phyloP scores from a whole-genome alignment of 2,113 vertebrate genomes.

The Grammomys surdaster region DNA sequence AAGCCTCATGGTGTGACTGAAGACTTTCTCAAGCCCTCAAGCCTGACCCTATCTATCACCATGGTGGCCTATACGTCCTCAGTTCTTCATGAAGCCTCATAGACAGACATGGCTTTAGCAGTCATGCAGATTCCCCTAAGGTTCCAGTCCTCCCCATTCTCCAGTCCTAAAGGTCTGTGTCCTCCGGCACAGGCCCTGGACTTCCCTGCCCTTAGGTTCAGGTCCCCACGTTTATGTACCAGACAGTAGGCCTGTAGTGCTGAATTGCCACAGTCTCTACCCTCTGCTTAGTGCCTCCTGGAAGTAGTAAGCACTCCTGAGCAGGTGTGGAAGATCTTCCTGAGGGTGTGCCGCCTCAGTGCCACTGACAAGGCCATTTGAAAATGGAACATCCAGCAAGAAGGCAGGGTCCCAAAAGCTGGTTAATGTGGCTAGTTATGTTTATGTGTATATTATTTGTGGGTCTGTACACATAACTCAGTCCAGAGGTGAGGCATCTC shows the following conservation, averaged over 20 bases:
- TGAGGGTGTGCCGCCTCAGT: neutral
- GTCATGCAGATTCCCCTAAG: accelerated
- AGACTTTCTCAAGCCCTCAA: neutral
- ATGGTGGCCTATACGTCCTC: neutral
- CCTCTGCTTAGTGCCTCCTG: neutral
- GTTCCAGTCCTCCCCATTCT: too few relatives aligned
- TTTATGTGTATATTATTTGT: neutral
- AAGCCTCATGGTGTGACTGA: neutral
- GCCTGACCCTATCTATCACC: neutral
- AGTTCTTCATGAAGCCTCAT: neutral
- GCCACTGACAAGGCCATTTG: too few relatives aligned
- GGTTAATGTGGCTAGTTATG: neutral
- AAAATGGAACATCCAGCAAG: neutral
- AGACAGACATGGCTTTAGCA: neutral
- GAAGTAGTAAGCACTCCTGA: too few relatives aligned
- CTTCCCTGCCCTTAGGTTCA: neutral
- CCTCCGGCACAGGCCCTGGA: neutral
- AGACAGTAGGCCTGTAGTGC: too few relatives aligned
- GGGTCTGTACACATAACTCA: neutral
- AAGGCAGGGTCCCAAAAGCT: neutral
- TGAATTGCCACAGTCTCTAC: neutral
- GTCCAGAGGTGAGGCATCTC: neutral
- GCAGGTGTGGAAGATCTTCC: neutral
- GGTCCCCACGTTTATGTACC: neutral
- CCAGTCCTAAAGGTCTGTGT: neutral